These are phyloP conservation scores for Syrista parreyssii DNA, from an alignment of 2,888 invertebrate species.

Conservation along the genomic window DNA sequence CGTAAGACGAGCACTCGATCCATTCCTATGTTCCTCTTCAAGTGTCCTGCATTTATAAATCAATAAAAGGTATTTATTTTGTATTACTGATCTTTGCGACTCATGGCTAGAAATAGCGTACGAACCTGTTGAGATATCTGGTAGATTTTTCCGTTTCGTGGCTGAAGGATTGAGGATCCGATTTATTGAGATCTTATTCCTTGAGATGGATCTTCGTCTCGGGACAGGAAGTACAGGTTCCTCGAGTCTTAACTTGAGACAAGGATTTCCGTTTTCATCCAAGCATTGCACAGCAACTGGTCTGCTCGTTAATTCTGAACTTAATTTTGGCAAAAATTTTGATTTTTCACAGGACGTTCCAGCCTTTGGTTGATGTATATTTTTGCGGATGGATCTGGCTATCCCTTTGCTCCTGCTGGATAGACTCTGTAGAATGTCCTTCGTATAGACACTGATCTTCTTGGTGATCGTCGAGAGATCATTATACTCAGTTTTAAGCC, in stretches of 20 bases:
- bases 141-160: not conserved
- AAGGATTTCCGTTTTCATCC: conserved; percentile 26
- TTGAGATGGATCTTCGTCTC: not conserved
- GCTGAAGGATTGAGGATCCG: not conserved
- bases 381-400: not conserved
- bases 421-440: conserved; percentile 40
- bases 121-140: not conserved
- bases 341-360: not conserved
- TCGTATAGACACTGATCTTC: conserved; percentile 44
- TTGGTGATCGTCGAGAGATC: conserved; percentile 42
- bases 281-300: conserved; percentile 22
- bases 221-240: not conserved
- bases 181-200: not conserved
- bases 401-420: conserved; percentile 22
- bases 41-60: not conserved
- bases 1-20: not conserved
- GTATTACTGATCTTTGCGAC: not conserved
- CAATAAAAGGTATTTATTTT: not conserved
- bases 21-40: not conserved
- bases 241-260: conserved; percentile 29
- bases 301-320: conserved; percentile 14
- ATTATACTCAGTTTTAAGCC: conserved; percentile 41
- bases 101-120: not conserved
- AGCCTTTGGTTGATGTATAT: not conserved
- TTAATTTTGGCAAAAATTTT: not conserved